These are phyloP conservation scores for Lepisosteus osseus DNA, from an alignment of 2,113 vertebrate genomes.

Conservation along the genomic window DNA sequence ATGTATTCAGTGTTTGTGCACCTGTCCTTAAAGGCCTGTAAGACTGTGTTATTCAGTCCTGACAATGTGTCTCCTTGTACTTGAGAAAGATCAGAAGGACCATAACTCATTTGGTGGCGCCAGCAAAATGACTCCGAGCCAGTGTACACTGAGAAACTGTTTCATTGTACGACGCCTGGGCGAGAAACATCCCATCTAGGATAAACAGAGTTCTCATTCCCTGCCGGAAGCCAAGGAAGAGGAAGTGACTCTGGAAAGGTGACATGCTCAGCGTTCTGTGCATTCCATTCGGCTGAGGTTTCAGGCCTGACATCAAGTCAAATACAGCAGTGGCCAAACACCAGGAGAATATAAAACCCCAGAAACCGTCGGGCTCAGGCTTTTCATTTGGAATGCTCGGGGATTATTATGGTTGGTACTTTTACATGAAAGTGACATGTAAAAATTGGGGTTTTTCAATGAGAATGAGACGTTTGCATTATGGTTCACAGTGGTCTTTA, in stretches of 20 bases:
- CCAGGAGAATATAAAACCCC: no score
- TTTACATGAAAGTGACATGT: no score
- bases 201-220: background rate
- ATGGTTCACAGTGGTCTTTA: no score
- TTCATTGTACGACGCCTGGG: background rate
- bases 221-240: background rate
- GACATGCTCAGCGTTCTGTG: conserved; percentile 29
- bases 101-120: conserved; percentile 26
- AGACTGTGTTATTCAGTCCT: background rate
- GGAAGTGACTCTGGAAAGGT: conserved; percentile 23
- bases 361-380: no score
- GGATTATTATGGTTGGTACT: no score
- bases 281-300: conserved; percentile 24
- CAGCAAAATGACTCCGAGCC: conserved; percentile 8
- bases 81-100: background rate
- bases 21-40: no score
- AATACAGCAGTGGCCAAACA: no score
- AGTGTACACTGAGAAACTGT: conserved; percentile 16
- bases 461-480: no score
- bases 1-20: no score
- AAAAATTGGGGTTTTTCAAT: no score
- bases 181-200: background rate
- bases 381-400: no score
- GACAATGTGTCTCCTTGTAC: background rate
- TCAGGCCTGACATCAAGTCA: no score